phyloP scores from a whole-genome alignment of 1,140 invertebrate genomes.

The Trachymyrmex cornetzi region DNA sequence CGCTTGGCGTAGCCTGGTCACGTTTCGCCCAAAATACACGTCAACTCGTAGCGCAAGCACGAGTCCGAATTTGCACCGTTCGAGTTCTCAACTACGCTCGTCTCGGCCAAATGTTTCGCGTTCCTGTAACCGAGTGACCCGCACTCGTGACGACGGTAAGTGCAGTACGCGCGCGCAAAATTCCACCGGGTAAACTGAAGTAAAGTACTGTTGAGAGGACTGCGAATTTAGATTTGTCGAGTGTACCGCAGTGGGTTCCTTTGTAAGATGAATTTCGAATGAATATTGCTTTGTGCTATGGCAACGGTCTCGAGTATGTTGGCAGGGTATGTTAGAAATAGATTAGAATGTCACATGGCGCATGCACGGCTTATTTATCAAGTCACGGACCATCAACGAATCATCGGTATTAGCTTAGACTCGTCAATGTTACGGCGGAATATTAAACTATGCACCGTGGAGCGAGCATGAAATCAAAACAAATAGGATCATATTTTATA shows the following conservation, averaged over 20 bases:
- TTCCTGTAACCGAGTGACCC: constrained; percentile 68
- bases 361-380: not conserved
- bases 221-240: constrained; percentile 45
- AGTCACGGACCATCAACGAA: constrained; percentile 42
- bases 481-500: constrained; percentile 1
- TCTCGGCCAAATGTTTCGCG: constrained; percentile 69
- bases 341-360: constrained; percentile 30
- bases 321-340: constrained; percentile 21
- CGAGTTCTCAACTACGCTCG: constrained; percentile 69
- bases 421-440: constrained; percentile 15
- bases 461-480: constrained; percentile 24
- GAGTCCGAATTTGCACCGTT: constrained; percentile 17
- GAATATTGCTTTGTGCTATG: constrained; percentile 13
- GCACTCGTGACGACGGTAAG: constrained; percentile 52
- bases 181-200: constrained; percentile 38
- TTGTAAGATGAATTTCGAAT: constrained; percentile 39
- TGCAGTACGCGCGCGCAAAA: constrained; percentile 50
- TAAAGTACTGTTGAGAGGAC: constrained; percentile 4
- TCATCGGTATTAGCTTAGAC: constrained; percentile 12
- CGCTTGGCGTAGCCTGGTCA: constrained; percentile 42
- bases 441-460: constrained; percentile 15
- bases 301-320: not conserved
- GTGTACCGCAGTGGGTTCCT: not conserved
- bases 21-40: constrained; percentile 59
- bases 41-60: constrained; percentile 22